Percentiles rank a stretch among this genome's conserved stretches.
Conservation (phyloP, 2,888 invertebrate species). For the Syritta pipiens region DNA sequence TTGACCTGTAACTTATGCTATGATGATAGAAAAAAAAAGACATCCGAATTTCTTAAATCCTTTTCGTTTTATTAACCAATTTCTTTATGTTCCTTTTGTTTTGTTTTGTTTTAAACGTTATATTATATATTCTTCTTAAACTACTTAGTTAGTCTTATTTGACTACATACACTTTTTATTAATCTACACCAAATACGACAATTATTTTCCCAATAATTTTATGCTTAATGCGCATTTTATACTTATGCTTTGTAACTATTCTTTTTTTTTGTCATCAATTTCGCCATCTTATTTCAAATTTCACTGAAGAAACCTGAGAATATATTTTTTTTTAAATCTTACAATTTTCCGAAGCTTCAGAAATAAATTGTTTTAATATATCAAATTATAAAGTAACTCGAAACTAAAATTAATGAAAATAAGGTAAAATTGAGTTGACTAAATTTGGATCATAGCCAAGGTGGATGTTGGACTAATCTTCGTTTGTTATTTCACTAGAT, state of each 20-base stretch:
- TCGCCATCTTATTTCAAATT: neutral
- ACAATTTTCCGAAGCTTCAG: neutral
- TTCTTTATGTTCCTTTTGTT: neutral
- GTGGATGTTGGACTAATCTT: too few species aligned
- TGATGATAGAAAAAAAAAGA: too few species aligned
- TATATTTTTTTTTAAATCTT: neutral
- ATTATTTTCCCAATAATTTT: neutral
- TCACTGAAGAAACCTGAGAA: neutral
- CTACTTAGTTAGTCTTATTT: constrained; percentile 10
- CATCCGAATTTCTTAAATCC: too few species aligned
- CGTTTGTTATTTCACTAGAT: too few species aligned
- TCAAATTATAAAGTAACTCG: too few species aligned
- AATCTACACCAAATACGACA: constrained; percentile 6
- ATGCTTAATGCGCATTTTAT: neutral
- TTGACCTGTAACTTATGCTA: too few species aligned
- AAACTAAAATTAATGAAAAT: too few species aligned
- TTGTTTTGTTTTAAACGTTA: too few species aligned
- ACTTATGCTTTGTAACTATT: neutral
- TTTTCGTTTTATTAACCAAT: constrained; percentile 12
- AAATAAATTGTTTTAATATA: neutral
- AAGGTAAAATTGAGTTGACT: neutral
- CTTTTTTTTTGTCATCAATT: neutral
- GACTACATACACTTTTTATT: constrained; percentile 11
- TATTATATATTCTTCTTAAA: constrained; percentile 8
- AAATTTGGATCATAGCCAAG: too few species aligned